phyloP scores from a whole-genome alignment of 2,797 vertebrate genomes.

The Luscinia megarhynchos region DNA sequence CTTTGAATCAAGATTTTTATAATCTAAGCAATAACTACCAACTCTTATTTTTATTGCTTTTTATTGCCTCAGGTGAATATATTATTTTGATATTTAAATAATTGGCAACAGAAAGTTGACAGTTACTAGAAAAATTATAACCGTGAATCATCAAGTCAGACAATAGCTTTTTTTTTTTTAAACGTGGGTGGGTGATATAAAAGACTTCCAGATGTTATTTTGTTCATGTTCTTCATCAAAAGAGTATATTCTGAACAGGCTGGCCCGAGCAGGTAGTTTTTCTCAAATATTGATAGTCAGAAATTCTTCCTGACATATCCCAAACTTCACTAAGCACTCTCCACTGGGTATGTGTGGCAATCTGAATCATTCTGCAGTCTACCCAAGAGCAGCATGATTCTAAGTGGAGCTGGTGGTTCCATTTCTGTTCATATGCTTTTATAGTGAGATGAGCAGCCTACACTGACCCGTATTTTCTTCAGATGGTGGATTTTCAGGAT shows the following conservation, averaged over 20 bases:
- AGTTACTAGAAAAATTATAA: constrained; percentile 27
- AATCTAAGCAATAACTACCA: constrained; percentile 2
- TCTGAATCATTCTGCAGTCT: background rate
- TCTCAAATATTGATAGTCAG: background rate
- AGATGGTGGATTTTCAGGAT: background rate
- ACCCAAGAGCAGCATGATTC: background rate
- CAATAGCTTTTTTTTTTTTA: background rate
- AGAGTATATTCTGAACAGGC: background rate
- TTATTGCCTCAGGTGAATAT: background rate
- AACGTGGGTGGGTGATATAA: background rate
- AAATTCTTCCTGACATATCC: background rate
- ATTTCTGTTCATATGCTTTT: background rate
- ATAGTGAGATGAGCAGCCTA: background rate
- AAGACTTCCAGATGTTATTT: constrained; percentile 18
- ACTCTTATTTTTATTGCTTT: constrained; percentile 27
- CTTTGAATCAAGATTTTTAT: constrained; percentile 11
- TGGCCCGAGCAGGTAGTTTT: background rate
- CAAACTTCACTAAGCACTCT: background rate
- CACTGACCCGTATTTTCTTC: rapidly evolving
- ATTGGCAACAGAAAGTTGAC: constrained; percentile 27
- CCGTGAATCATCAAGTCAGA: background rate
- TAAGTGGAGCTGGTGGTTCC: background rate
- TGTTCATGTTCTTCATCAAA: background rate
- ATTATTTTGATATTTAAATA: constrained; percentile 47
- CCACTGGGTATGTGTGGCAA: too few species aligned